Conservation (phyloP, 1,140 invertebrate species). For the Condylostylus longicornis region DNA sequence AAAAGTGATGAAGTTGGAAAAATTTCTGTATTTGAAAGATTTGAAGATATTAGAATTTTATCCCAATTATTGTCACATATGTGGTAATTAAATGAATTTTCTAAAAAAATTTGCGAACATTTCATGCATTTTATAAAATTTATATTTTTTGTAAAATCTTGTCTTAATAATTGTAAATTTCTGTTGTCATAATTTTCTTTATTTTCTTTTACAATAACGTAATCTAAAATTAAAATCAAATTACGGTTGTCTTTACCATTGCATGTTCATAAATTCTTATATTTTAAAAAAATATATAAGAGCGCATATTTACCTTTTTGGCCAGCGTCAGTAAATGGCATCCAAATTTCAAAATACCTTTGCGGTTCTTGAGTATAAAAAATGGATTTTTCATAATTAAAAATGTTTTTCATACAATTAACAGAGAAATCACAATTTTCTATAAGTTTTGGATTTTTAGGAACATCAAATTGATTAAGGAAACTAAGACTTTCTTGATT, state of each 20-base stretch:
- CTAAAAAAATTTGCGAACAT: constrained; percentile 14
- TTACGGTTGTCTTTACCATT: background rate
- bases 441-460: no score
- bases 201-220: background rate
- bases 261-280: no score
- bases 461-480: no score
- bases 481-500: no score
- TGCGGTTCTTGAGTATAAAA: no score
- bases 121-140: constrained; percentile 15
- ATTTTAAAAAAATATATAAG: no score
- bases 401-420: no score
- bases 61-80: constrained; percentile 11
- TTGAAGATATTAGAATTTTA: constrained; percentile 4
- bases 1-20: background rate
- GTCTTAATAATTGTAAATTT: background rate
- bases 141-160: background rate
- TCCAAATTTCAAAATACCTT: no score
- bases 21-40: constrained; percentile 8
- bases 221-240: background rate
- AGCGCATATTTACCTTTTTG: no score
- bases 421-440: no score
- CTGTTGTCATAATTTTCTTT: constrained; percentile 7
- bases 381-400: no score
- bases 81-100: constrained; percentile 12
- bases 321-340: no score